Percentiles rank a stretch among this genome's conserved stretches.
Conservation (phyloP, 1,140 invertebrate genomes). For the Scaptomyza pallida region DNA sequence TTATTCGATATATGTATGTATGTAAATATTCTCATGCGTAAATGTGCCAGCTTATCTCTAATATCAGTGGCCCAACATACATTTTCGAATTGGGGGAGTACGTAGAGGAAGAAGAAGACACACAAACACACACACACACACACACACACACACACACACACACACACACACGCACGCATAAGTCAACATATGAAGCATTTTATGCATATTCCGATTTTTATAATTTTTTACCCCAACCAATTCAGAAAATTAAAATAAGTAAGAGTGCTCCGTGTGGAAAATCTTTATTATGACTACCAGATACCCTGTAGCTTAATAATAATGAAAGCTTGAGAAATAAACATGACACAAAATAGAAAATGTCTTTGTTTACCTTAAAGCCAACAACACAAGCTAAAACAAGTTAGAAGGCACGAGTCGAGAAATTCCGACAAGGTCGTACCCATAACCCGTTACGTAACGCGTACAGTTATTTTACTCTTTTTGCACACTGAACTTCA, state of each 20-base stretch:
- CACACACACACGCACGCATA: conserved; percentile 11
- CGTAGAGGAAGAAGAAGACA: conserved; percentile 1
- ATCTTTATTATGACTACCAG: neutral
- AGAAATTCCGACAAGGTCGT: too few relatives aligned
- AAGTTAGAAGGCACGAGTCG: too few relatives aligned
- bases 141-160: conserved; percentile 7
- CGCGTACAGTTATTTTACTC: too few relatives aligned
- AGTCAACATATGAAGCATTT: neutral
- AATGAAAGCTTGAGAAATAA: too few relatives aligned
- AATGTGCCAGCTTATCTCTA: conserved; percentile 48
- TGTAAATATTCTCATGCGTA: conserved; percentile 15
- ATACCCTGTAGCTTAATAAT: conserved; percentile 12
- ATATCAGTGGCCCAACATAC: conserved; percentile 27
- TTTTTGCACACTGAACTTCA: too few relatives aligned
- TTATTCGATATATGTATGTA: neutral
- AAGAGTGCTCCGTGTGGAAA: too few relatives aligned
- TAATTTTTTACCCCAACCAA: conserved; percentile 23
- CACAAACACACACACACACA: conserved; percentile 7
- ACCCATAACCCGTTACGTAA: too few relatives aligned
- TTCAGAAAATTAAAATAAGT: conserved; percentile 15
- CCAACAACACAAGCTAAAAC: too few relatives aligned
- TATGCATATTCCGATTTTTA: conserved; percentile 50
- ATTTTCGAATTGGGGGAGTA: neutral
- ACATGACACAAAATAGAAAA: neutral
- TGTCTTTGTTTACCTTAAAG: neutral